Evolutionary conservation across 2,797 vertebrate genomes (phyloP), one percentile per base, ranked within the genome.

Genomic region (Rhabdophis nuchalis): DNA sequence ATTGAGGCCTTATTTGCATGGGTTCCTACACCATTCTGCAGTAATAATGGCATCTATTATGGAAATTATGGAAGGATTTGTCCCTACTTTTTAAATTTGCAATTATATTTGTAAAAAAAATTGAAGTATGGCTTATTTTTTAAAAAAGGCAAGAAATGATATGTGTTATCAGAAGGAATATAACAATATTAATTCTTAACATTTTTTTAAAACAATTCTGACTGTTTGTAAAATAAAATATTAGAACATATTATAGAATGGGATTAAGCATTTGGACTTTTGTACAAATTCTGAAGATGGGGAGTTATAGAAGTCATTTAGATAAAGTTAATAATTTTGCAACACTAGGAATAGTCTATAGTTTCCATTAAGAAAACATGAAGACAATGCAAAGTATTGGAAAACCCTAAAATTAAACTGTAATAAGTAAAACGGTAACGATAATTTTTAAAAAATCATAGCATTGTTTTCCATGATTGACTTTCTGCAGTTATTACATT

Each of bases 271-370:
- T 68, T 87, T 88, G 85, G 61, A 89, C 12, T 46, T 27, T 41
- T 89, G 61, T 92, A 50, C n/a, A 50, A 89, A 93, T 77, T 32
- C 92, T 61, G 32, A 82, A 82, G 18, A 32, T 77, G 77, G 53
- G 32, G 85, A 82, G 90, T 0, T 32, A 9, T 88, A 64, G 58
- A 60, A 27, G 72, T 27, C 57, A 52, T 50, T 52, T n/a, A 58
- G n/a, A 58, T 46, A 61, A 16, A 25, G 20, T 20, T 77, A 56
- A 89, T 10, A 60, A 25, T 85, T 90, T 61, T 3, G n/a, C 36
- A 54, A 29, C 25, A 56, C 23, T 20, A 4, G 56, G 25, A 92
- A 77, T 82, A 27, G 27, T 32, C 53, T 92, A 6, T 36, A 64
- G 2, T 29, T n/a, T 82, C 56, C 56, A 58, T 25, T 88, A 50